phyloP scores from a whole-genome alignment of 2,888 invertebrate genomes.

The Athripsodes cinereus region DNA sequence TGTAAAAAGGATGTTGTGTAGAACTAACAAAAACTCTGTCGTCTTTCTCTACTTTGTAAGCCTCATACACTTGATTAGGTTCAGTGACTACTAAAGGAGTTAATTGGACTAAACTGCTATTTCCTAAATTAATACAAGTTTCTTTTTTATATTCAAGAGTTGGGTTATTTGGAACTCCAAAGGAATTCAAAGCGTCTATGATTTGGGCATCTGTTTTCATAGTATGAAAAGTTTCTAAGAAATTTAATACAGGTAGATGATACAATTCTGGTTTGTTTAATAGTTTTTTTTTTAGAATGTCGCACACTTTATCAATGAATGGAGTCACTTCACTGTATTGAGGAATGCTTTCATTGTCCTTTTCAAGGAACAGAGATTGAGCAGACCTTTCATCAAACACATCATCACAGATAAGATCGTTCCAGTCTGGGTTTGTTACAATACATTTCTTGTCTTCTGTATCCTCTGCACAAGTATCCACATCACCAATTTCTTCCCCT shows the following conservation, averaged over 20 bases:
- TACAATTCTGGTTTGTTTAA: slow-evolving; percentile 9
- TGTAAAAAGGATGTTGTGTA: slow-evolving; percentile 9
- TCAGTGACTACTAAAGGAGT: background rate
- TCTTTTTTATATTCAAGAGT: slow-evolving; percentile 8
- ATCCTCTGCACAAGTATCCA: background rate
- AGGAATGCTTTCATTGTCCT: background rate
- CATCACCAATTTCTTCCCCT: too few relatives aligned
- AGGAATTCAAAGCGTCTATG: slow-evolving; percentile 4
- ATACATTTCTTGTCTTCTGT: slow-evolving; percentile 9
- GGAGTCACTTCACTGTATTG: slow-evolving; percentile 1
- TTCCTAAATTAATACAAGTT: background rate
- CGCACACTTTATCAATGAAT: slow-evolving; percentile 5
- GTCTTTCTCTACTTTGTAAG: slow-evolving; percentile 8
- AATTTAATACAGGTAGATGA: slow-evolving; percentile 14
- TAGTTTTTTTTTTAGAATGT: slow-evolving; percentile 8
- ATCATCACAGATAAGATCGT: slow-evolving; percentile 14
- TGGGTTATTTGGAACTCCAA: slow-evolving; percentile 5
- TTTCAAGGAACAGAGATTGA: slow-evolving; percentile 10
- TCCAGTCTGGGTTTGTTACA: slow-evolving; percentile 11
- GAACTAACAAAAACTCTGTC: slow-evolving; percentile 4
- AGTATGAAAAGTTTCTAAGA: slow-evolving; percentile 9
- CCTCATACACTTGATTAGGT: background rate
- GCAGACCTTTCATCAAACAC: slow-evolving; percentile 12
- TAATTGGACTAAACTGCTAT: background rate
- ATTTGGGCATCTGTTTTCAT: slow-evolving; percentile 9